phyloP scores from a whole-genome alignment of 30 jellyfish, hydroid and myxozoan species.

The Mastigias papua region DNA sequence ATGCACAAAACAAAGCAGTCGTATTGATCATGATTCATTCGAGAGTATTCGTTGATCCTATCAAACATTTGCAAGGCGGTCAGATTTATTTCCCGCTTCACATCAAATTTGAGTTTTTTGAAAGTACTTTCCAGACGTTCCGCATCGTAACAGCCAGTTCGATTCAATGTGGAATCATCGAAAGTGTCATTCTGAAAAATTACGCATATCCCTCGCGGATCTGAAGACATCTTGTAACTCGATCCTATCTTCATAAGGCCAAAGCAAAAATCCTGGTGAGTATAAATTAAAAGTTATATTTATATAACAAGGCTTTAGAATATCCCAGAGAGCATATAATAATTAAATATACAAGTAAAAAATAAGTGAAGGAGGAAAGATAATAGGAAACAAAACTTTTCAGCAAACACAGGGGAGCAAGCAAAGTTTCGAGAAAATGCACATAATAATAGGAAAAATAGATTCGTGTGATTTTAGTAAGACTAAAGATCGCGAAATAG shows the following conservation, averaged over 20 bases:
- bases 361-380: too few species aligned
- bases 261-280: too few species aligned
- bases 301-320: too few species aligned
- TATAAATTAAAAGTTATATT: too few species aligned
- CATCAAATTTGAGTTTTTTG: not conserved
- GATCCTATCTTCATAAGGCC: not conserved
- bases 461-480: too few species aligned
- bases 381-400: too few species aligned
- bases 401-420: too few species aligned
- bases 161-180: not conserved
- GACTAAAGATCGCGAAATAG: too few species aligned
- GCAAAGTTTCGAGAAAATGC: too few species aligned
- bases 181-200: constrained; percentile 5
- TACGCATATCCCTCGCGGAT: constrained; percentile 28
- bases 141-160: constrained; percentile 30
- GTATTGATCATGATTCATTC: not conserved
- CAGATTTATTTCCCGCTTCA: not conserved
- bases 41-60: not conserved
- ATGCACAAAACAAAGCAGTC: constrained; percentile 42
- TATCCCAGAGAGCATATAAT: too few species aligned
- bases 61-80: constrained; percentile 1
- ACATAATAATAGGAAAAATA: too few species aligned
- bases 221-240: constrained; percentile 6
- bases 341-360: too few species aligned
- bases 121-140: not conserved